A percentile compares a stretch with the other conserved stretches of the same genome.
These are phyloP conservation scores for Virgularia gustaviana DNA, from an alignment of 92 coral and sea anemone genomes.

Conservation along the genomic window DNA sequence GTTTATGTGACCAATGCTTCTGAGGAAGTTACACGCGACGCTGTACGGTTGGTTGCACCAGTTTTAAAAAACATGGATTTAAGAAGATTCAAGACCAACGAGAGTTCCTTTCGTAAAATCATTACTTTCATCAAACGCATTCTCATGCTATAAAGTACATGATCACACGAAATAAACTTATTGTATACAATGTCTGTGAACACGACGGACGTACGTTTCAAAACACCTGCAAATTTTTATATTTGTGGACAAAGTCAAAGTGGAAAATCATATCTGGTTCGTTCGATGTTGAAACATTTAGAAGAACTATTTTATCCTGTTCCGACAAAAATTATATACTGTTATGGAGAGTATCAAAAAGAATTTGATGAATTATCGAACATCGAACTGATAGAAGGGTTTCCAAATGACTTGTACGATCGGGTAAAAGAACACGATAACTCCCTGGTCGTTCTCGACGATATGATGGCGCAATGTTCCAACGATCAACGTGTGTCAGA, in stretches of 20 bases:
- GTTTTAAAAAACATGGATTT: neutral
- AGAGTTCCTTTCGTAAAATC: neutral
- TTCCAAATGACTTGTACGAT: neutral
- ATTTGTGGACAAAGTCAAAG: too few relatives aligned
- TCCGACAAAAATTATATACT: too few relatives aligned
- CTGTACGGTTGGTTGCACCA: neutral
- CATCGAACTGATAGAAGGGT: neutral
- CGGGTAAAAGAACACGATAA: neutral
- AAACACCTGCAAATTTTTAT: too few relatives aligned
- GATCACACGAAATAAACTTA: neutral
- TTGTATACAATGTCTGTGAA: neutral
- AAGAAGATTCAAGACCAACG: neutral
- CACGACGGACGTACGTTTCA: neutral
- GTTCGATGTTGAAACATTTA: neutral
- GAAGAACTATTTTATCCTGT: neutral
- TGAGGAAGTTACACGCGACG: neutral
- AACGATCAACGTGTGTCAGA: constrained; percentile 3
- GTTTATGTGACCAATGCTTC: neutral
- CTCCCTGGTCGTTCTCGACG: neutral
- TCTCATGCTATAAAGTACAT: neutral
- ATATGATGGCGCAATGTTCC: too few relatives aligned
- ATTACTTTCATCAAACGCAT: neutral
- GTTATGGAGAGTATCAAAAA: too few relatives aligned
- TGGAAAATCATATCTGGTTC: neutral
- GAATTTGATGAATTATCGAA: neutral